A percentile compares a stretch with the other conserved stretches of the same genome.
Evolutionary conservation across 2,797 vertebrate species (phyloP).

Genomic region (Sarcoramphus papa): DNA sequence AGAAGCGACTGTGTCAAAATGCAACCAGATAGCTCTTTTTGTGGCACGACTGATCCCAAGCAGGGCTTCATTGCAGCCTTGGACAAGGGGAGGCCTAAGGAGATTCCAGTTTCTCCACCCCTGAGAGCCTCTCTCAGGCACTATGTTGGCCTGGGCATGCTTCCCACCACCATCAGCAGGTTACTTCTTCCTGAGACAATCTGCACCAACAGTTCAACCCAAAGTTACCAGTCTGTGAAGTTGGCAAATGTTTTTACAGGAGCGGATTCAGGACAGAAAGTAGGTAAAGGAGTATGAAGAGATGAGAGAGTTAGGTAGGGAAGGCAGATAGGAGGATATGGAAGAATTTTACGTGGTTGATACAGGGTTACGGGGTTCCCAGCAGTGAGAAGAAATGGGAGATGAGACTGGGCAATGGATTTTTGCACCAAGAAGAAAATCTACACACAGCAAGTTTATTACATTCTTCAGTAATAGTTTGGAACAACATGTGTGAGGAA

Average conservation of each 20-base stretch:
- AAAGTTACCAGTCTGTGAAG: fast-evolving
- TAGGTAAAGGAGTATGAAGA: neutral
- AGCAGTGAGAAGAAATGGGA: neutral
- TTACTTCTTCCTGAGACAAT: neutral
- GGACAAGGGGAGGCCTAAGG: neutral
- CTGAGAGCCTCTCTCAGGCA: neutral
- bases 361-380: neutral
- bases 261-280: neutral
- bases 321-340: neutral
- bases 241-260: neutral
- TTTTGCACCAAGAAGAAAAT: neutral
- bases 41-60: neutral
- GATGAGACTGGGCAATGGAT: neutral
- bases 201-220: neutral
- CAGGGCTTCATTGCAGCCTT: neutral
- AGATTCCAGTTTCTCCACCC: neutral
- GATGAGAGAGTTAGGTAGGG: neutral
- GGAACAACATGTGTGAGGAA: neutral
- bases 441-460: neutral
- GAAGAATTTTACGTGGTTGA: neutral
- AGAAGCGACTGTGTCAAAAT: neutral
- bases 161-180: neutral
- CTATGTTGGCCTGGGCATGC: neutral
- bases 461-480: neutral
- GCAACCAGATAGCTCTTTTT: neutral